Base-by-base conservation (phyloP, 1,140 invertebrate genomes). In the Melipona quadrifasciata region DNA sequence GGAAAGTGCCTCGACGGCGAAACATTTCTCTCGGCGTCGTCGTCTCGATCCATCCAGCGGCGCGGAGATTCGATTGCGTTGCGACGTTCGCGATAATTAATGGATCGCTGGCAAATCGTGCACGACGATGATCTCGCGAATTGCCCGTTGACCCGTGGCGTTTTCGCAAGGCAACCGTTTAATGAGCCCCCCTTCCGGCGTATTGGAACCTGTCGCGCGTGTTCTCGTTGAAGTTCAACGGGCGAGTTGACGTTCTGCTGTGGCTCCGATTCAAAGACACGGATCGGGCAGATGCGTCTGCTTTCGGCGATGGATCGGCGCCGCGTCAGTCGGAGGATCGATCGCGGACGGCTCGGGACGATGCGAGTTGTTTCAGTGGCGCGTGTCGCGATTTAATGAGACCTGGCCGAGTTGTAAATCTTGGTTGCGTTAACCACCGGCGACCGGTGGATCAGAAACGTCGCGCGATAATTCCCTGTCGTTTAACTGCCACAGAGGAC, bases 71-170 rank as follows among this genome's bases (percentile, higher is more conserved):
- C 24, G 88, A 88, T 88, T 84, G 75, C 80, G 58, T 88, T 82
- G 76, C 68, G 27, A 83, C 72, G 80, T 79, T 84, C 68, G 71
- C 79, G 84, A 78, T 84, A 86, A 89, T 89, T 89, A 89, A 89
- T 84, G 6, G 64, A 82, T 61, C 57, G 61, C 34, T 78, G 61
- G 55, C 65, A 77, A 65, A 85, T 82, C 67, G 53, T 21, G 58
- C 80, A 53, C 58, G 34, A 65, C 51, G 71, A 67, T 51, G 57
- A 31, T 53, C 72, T 10, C 39, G 55, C n/a, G 27, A 39, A 78
- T 76, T 82, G 71, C 65, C 39, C 51, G 57, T 55, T 67, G 74
- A 71, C 55, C 76, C 55, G 64, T 76, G 58, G 21, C 83, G 82
- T 82, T 82, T 64, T 80, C 67, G 53, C 5, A 16, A 39, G 39